Percentiles rank a stretch among this genome's conserved stretches.
phyloP scores from a whole-genome alignment of 2,113 vertebrate genomes.

The Trematomus loennbergii region DNA sequence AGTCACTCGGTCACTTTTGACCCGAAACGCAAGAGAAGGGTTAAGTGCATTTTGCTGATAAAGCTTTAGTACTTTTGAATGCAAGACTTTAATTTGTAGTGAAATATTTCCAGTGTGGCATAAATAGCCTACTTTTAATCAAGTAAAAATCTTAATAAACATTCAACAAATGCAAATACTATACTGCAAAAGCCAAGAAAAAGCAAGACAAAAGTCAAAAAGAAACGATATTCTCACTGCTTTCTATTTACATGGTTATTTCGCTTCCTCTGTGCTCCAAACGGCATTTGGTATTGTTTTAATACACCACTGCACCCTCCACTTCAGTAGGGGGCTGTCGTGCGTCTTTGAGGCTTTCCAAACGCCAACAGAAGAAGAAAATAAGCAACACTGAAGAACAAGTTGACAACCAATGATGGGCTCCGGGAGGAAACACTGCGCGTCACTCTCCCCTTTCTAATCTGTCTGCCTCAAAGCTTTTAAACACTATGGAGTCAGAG shows the following conservation, averaged over 20 bases:
- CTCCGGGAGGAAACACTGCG: constrained; percentile 17
- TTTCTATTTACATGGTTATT: no score
- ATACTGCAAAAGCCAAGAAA: neutral
- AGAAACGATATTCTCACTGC: no score
- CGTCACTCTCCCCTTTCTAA: neutral
- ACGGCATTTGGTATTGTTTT: no score
- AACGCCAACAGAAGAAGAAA: neutral
- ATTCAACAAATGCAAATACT: neutral
- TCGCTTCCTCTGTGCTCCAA: neutral
- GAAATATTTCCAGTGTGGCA: no score
- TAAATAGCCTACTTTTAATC: no score
- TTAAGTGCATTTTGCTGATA: no score
- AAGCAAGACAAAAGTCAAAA: neutral
- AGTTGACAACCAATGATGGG: constrained; percentile 19
- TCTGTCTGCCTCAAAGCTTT: neutral
- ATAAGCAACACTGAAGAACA: neutral
- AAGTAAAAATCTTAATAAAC: no score
- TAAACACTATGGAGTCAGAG: neutral
- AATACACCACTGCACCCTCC: neutral
- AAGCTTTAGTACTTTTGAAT: no score
- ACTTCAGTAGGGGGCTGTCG: neutral
- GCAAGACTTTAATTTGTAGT: no score
- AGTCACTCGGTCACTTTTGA: no score
- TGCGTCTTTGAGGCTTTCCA: fast-evolving
- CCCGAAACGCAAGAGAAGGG: no score